Evolutionary conservation across 2,113 vertebrate genomes (phyloP).

Genomic region (Ranitomeya imitator): DNA sequence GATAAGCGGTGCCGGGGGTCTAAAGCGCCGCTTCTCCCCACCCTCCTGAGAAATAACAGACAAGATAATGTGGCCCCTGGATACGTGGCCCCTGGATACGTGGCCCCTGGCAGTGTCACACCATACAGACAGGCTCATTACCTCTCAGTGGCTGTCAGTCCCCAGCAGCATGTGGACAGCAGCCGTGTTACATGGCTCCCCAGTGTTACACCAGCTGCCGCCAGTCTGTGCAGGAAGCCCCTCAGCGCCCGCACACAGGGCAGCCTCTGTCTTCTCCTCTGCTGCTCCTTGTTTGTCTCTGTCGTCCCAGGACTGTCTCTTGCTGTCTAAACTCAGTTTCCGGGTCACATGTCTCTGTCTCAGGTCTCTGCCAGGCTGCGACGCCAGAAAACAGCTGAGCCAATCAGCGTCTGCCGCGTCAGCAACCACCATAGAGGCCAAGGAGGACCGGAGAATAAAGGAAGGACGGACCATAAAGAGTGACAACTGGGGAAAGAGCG

Average conservation of each 20-base stretch:
- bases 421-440: constrained; percentile 35
- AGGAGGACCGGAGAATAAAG: constrained; percentile 10
- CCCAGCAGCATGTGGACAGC: neutral
- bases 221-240: neutral
- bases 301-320: constrained; percentile 30
- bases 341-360: constrained; percentile 54
- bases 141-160: neutral
- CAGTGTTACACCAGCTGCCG: neutral
- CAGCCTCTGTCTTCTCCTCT: neutral
- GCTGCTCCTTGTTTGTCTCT: constrained; percentile 23
- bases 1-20: too few relatives aligned
- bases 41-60: too few relatives aligned
- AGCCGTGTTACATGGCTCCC: neutral
- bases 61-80: too few relatives aligned
- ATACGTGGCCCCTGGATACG: too few relatives aligned
- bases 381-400: constrained; percentile 4
- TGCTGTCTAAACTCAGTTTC: constrained; percentile 50
- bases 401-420: constrained; percentile 49
- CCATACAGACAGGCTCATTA: neutral
- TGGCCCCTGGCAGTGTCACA: neutral
- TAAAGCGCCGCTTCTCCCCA: too few relatives aligned
- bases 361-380: constrained; percentile 35
- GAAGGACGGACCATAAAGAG: neutral
- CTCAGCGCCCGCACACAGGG: neutral
- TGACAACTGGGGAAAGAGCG: neutral